phyloP scores from a whole-genome alignment of 2,797 vertebrate species.

The Ptychobarbus kaznakovi region DNA sequence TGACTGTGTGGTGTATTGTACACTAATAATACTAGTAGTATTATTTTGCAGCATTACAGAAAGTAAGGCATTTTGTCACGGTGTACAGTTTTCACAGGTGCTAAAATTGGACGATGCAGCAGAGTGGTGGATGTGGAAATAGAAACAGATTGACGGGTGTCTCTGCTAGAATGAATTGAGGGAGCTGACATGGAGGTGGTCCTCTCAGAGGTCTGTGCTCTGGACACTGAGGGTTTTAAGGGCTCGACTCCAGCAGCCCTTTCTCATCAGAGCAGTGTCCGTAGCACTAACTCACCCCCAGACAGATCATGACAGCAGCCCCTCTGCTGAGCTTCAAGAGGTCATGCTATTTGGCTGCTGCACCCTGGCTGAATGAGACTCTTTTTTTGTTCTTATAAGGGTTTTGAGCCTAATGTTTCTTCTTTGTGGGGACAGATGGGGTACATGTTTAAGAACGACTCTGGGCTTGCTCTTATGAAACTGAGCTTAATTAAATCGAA shows the following conservation, averaged over 20 bases:
- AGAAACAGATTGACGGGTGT: background rate
- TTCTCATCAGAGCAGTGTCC: constrained; percentile 7
- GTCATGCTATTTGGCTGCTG: constrained; percentile 31
- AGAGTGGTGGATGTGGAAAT: constrained; percentile 3
- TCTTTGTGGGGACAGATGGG: background rate
- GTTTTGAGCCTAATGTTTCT: constrained; percentile 6
- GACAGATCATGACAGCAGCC: constrained; percentile 25
- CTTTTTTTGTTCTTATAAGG: background rate
- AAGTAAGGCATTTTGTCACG: background rate
- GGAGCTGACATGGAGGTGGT: constrained; percentile 16
- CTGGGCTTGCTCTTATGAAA: constrained; percentile 4
- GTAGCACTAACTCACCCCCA: background rate
- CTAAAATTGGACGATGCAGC: background rate
- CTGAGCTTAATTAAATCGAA: constrained; percentile 8
- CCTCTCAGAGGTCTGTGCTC: background rate
- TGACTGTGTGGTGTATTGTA: background rate
- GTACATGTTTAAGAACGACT: background rate
- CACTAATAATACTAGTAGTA: constrained; percentile 2
- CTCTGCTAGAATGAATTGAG: background rate
- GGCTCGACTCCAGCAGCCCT: background rate
- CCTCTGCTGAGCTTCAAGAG: constrained; percentile 13
- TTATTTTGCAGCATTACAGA: background rate
- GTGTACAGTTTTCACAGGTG: constrained; percentile 13
- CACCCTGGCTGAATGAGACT: background rate
- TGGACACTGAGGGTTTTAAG: background rate